Percentiles rank a stretch among this genome's conserved stretches.
Conservation (phyloP, 2,113 vertebrate genomes). For the Alectura lathami region DNA sequence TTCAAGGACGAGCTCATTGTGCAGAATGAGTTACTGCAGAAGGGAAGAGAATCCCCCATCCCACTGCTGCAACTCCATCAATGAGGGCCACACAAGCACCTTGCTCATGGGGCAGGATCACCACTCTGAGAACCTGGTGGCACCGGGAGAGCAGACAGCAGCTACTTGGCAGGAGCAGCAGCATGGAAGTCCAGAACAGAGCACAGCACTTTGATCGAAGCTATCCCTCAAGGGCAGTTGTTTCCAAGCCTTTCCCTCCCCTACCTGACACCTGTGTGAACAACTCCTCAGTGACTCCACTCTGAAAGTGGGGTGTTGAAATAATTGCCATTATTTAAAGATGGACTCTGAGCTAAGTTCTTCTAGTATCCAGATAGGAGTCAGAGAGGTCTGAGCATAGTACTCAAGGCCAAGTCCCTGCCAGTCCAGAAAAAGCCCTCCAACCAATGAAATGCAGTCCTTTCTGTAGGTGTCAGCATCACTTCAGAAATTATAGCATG, state of each 20-base stretch:
- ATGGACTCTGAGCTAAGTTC: neutral
- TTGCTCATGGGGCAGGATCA: neutral
- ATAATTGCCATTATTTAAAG: neutral
- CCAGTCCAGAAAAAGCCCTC: neutral
- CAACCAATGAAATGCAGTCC: rapidly evolving
- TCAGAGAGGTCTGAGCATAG: neutral
- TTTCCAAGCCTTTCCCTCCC: neutral
- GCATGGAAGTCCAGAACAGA: neutral
- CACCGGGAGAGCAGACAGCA: neutral
- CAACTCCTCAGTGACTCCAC: neutral
- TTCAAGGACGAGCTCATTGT: neutral
- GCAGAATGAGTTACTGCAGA: neutral
- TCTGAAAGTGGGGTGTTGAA: neutral
- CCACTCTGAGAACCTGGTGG: neutral
- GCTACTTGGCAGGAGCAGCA: neutral
- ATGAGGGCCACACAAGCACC: neutral
- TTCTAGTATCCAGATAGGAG: neutral
- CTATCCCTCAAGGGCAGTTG: no score
- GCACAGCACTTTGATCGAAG: neutral
- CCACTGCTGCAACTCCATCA: neutral
- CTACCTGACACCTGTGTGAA: neutral
- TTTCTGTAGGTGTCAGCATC: neutral
- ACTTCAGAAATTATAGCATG: neutral
- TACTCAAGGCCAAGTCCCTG: neutral
- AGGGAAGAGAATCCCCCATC: neutral